phyloP scores from a whole-genome alignment of 2,888 invertebrate genomes.

The Epinotia demarniana region DNA sequence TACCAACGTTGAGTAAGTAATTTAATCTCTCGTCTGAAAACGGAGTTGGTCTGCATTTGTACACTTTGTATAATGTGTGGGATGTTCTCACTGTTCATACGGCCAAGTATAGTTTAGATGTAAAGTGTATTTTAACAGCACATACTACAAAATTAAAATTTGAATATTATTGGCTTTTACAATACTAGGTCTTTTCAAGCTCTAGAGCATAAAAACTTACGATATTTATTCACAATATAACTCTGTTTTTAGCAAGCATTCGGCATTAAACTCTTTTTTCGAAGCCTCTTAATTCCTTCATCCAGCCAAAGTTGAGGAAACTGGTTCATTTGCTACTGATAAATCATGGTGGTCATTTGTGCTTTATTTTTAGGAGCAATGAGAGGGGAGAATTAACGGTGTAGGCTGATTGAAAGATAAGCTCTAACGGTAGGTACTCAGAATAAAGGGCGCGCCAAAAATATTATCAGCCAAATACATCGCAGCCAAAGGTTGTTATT shows the following conservation, averaged over 20 bases:
- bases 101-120: no score
- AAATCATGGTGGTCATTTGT: not conserved
- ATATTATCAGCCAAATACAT: conserved; percentile 34
- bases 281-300: not conserved
- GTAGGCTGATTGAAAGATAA: conserved; percentile 63
- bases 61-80: no score
- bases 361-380: conserved; percentile 4
- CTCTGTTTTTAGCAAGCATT: not conserved
- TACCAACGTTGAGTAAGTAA: not conserved
- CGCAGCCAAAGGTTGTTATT: conserved; percentile 34
- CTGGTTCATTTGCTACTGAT: not conserved
- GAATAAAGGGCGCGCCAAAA: conserved; percentile 52
- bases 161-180: no score
- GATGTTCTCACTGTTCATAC: no score
- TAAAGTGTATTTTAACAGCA: no score
- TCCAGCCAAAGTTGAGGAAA: not conserved
- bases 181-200: no score
- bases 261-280: not conserved
- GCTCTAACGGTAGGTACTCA: conserved; percentile 62
- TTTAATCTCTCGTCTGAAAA: not conserved
- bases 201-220: no score
- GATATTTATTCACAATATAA: no score
- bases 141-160: no score
- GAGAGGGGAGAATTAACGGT: conserved; percentile 63
- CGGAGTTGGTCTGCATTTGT: not conserved